Evolutionary conservation across 2,888 invertebrate species (phyloP), one percentile per base, ranked within the genome.

Genomic region (Andrena chrysosceles): DNA sequence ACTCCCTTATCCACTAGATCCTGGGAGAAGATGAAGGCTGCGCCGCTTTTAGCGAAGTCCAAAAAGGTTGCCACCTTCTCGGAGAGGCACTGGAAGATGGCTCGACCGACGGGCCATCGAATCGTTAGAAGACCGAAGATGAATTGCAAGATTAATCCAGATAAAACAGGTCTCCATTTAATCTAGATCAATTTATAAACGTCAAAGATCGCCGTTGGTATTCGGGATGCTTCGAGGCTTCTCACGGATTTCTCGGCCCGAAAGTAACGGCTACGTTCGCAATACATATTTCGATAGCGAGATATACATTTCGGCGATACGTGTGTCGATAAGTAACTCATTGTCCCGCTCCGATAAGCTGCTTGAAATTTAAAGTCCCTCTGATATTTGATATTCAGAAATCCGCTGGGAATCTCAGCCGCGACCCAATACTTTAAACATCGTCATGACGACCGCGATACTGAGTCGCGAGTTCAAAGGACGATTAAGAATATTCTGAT

Each of bases 71-170:
- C 96, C n/a, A 97, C 96, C 94, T 96, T 95, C 70, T 95, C 94
- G 0, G 97, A 96, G 68, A 97, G 93, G 90, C 96, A 97, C 85
- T 95, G 94, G 85, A 98, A 95, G 5, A 98, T 96, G 0, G 94
- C 92, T 60, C 97, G 95, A 0, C 99, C 99, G 0, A 96, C 94
- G 1, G 96, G 95, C 98, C 98, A 98, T 79, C 98, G 95, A 84
- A 99, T 97, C 81, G 98, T 98, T 29, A 98, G 88, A 0, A 99
- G 90, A 0, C 98, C 99, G 77, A 99, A 96, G 3, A 96, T 77
- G 91, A 99, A 97, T 94, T 99, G 99, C 7, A 98, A 94, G 0
- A 96, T 94, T 26, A 99, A 94, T 0, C 99, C 99, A 90, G 96
- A 96, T 26, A 97, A 90, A 0, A 99, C 97, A 0, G 97, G 96